phyloP scores from a whole-genome alignment of 30 jellyfish, hydroid and myxozoan genomes.

The Cassiopea andromeda region DNA sequence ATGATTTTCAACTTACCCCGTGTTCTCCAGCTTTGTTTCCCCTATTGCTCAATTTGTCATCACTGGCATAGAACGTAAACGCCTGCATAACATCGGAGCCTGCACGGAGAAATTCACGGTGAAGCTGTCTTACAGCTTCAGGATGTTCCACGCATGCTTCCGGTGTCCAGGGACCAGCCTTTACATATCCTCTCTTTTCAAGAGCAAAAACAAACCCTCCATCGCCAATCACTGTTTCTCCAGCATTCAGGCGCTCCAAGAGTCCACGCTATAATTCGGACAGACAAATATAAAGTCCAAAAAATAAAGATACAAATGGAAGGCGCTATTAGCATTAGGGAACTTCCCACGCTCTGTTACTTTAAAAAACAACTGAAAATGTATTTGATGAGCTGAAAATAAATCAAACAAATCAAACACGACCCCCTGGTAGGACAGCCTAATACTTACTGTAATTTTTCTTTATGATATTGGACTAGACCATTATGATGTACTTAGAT shows the following conservation, averaged over 20 bases:
- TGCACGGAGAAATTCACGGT: conserved; percentile 93
- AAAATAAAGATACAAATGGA: no score
- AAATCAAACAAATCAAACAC: no score
- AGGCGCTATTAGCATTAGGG: no score
- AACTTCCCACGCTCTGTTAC: no score
- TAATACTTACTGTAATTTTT: no score
- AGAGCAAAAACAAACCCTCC: conserved; percentile 96
- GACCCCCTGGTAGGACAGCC: no score
- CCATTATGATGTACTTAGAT: no score
- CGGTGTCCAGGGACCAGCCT: conserved; percentile 99
- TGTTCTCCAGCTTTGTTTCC: conserved; percentile 81
- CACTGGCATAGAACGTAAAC: conserved; percentile 94
- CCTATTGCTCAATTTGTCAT: conserved; percentile 87
- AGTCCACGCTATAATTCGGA: conserved; percentile 71
- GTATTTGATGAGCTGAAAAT: no score
- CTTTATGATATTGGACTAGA: no score
- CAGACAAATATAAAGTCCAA: no score
- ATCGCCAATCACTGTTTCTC: conserved; percentile 95
- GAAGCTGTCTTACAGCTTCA: conserved; percentile 93
- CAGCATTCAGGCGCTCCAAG: conserved; percentile 91
- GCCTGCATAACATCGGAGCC: conserved; percentile 99
- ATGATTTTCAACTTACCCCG: conserved; percentile 71
- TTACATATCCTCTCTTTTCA: conserved; percentile 95
- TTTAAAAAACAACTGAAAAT: no score
- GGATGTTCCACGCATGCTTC: conserved; percentile 93